A percentile compares a stretch with the other conserved stretches of the same genome.
Conservation (phyloP, 1,140 invertebrate species). For the Phocides pigmalion region DNA sequence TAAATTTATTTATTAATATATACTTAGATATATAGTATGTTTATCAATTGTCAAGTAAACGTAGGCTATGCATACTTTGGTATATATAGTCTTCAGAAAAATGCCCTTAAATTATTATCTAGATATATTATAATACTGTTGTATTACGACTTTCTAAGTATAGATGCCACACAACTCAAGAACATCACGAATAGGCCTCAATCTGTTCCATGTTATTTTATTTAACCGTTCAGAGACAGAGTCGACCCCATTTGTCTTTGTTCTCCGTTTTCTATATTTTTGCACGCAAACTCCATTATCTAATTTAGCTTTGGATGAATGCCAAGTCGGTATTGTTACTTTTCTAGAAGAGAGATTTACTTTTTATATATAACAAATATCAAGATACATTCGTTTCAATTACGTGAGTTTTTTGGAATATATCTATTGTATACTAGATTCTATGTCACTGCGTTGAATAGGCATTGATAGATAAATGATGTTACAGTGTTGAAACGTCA, state of each 20-base stretch:
- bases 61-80: too few species aligned
- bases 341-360: slow-evolving; percentile 71
- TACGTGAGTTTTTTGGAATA: slow-evolving; percentile 12
- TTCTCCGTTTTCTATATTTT: slow-evolving; percentile 83
- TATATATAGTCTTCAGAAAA: too few species aligned
- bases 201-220: slow-evolving; percentile 73
- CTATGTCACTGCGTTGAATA: neutral
- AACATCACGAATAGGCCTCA: slow-evolving; percentile 44
- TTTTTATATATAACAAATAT: slow-evolving; percentile 71
- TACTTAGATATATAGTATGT: too few species aligned
- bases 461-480: slow-evolving; percentile 20
- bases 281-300: slow-evolving; percentile 84
- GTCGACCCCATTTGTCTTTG: slow-evolving; percentile 81
- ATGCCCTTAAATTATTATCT: too few species aligned
- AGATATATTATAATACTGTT: too few species aligned
- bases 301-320: slow-evolving; percentile 83
- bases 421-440: neutral
- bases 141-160: too few species aligned
- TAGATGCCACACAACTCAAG: neutral
- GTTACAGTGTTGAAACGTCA: slow-evolving; percentile 20
- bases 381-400: slow-evolving; percentile 57
- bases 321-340: slow-evolving; percentile 78
- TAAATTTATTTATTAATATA: too few species aligned
- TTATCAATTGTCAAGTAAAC: too few species aligned
- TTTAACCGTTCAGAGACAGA: slow-evolving; percentile 75